These are phyloP conservation scores for Martes martes DNA, from an alignment of 2,113 vertebrate genomes.

Conservation along the genomic window DNA sequence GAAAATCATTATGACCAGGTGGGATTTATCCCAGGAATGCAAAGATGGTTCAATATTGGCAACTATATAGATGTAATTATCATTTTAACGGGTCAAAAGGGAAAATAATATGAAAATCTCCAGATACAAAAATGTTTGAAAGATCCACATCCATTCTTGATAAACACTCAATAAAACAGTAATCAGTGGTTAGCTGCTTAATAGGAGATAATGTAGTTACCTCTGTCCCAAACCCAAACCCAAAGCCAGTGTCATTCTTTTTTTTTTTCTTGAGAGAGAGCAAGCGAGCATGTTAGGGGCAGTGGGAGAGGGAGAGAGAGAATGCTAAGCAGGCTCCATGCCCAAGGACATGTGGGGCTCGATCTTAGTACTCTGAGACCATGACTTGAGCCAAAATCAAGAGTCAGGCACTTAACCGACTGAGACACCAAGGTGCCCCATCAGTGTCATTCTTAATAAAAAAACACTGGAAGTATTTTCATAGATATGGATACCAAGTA, in stretches of 20 bases:
- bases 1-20: conserved; percentile 19
- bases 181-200: not conserved
- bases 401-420: not conserved
- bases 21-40: not conserved
- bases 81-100: not conserved
- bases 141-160: not conserved
- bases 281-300: not conserved
- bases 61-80: not conserved
- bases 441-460: not conserved
- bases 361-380: not conserved
- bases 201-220: not conserved
- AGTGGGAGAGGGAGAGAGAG: not conserved
- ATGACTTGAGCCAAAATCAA: not conserved
- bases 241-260: not conserved
- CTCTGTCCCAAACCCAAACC: not conserved
- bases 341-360: not conserved
- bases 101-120: not conserved
- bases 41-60: not conserved
- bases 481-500: not conserved
- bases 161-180: not conserved
- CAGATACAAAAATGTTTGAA: not conserved
- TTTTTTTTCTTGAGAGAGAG: not conserved
- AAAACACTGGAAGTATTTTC: not conserved
- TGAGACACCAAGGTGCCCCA: not conserved
- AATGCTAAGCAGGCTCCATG: not conserved